Evolutionary conservation across 2,113 vertebrate genomes (phyloP).

Genomic region (Tauraco erythrolophus): DNA sequence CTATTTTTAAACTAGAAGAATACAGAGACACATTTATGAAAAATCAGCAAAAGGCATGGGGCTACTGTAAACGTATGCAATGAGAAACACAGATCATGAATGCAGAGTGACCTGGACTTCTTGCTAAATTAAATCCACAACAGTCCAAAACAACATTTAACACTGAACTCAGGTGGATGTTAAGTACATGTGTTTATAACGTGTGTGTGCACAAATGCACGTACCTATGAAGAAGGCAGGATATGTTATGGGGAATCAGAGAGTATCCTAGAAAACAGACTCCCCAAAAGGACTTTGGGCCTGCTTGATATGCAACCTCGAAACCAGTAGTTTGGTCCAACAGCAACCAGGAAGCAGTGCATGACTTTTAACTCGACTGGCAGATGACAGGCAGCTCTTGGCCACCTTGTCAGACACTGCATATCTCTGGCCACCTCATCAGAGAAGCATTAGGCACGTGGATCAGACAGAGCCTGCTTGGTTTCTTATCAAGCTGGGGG

Average conservation of each 20-base stretch:
- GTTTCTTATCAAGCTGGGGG: neutral
- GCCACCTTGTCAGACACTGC: neutral
- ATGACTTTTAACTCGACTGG: neutral
- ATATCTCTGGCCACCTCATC: neutral
- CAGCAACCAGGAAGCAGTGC: neutral
- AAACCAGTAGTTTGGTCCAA: neutral
- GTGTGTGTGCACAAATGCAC: fast-evolving
- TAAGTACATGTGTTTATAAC: neutral
- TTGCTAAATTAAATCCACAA: neutral
- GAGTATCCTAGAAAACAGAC: neutral
- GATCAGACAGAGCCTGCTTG: neutral
- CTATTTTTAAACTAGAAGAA: neutral
- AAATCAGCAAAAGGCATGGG: neutral
- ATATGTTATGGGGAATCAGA: neutral
- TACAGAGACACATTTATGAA: neutral
- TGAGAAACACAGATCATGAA: neutral
- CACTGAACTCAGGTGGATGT: neutral
- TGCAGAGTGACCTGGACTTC: neutral
- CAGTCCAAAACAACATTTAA: neutral
- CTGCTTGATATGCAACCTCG: neutral
- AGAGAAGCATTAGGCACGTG: neutral
- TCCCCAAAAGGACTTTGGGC: neutral
- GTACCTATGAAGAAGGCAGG: neutral
- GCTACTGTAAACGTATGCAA: neutral
- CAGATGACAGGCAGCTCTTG: neutral